These are phyloP conservation scores for Agonum fuliginosum DNA, from an alignment of 2,888 invertebrate genomes.

Conservation along the genomic window DNA sequence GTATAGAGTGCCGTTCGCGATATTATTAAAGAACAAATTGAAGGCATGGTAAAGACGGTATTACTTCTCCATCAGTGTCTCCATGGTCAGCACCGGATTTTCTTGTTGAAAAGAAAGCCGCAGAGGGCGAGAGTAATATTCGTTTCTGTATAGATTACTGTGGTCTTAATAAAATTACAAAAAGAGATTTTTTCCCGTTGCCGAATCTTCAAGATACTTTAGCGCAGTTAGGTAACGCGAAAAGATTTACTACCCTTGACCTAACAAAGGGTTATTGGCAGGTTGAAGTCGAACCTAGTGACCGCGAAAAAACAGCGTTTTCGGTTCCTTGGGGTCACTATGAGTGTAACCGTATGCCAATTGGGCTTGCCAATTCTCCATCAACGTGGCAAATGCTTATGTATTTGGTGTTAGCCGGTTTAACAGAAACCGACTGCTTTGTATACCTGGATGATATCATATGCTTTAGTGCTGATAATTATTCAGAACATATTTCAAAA, in stretches of 20 bases:
- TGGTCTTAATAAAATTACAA: conserved; percentile 60
- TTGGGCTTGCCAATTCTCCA: conserved; percentile 65
- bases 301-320: conserved; percentile 62
- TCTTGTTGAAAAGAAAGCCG: conserved; percentile 57
- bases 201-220: conserved; percentile 61
- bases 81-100: conserved; percentile 33
- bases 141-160: conserved; percentile 62
- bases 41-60: background rate
- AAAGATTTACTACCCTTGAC: conserved; percentile 61
- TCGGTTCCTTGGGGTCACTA: conserved; percentile 64
- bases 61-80: background rate
- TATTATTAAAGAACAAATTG: too few species aligned
- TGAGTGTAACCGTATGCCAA: conserved; percentile 65
- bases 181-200: conserved; percentile 61
- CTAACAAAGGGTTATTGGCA: conserved; percentile 62
- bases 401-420: conserved; percentile 63
- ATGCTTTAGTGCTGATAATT: too few species aligned
- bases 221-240: conserved; percentile 59
- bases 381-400: conserved; percentile 66
- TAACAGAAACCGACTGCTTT: conserved; percentile 61
- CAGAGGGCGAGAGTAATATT: conserved; percentile 53
- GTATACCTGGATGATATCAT: conserved; percentile 63
- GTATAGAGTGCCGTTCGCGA: background rate
- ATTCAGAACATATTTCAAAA: conserved; percentile 60
- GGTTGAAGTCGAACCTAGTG: conserved; percentile 57